Conservation (phyloP, 2,797 vertebrate species). For the Sebastes vulpes region DNA sequence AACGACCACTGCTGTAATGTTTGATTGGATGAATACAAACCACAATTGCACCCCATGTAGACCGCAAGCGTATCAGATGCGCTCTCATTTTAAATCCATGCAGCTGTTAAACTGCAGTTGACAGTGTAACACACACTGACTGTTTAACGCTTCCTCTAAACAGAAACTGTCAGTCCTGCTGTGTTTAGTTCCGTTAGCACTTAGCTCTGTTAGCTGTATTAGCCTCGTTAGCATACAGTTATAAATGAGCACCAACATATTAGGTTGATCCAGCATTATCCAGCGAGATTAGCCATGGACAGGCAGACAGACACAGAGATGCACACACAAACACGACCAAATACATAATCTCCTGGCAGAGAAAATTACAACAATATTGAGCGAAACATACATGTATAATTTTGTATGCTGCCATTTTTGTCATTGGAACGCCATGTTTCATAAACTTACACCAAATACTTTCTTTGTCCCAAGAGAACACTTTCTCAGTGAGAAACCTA, state of each 20-base stretch:
- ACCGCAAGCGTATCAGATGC: neutral
- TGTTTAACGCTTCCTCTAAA: neutral
- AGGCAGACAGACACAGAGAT: neutral
- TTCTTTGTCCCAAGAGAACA: neutral
- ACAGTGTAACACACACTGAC: neutral
- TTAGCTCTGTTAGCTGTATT: no score
- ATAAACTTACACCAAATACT: neutral
- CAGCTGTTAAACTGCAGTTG: neutral
- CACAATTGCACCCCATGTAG: neutral
- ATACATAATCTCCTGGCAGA: neutral
- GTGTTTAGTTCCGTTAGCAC: no score
- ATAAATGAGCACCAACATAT: neutral
- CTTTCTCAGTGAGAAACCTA: neutral
- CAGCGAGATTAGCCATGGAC: neutral
- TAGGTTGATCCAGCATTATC: neutral
- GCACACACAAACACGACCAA: neutral
- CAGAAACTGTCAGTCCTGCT: no score
- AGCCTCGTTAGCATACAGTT: neutral
- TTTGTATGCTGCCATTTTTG: neutral
- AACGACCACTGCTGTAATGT: neutral
- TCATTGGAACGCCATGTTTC: neutral
- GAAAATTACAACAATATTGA: neutral
- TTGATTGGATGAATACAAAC: neutral
- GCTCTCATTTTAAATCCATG: neutral
- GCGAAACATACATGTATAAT: neutral